Evolutionary conservation across 2,113 vertebrate species (phyloP).

Genomic region (Perca flavescens): DNA sequence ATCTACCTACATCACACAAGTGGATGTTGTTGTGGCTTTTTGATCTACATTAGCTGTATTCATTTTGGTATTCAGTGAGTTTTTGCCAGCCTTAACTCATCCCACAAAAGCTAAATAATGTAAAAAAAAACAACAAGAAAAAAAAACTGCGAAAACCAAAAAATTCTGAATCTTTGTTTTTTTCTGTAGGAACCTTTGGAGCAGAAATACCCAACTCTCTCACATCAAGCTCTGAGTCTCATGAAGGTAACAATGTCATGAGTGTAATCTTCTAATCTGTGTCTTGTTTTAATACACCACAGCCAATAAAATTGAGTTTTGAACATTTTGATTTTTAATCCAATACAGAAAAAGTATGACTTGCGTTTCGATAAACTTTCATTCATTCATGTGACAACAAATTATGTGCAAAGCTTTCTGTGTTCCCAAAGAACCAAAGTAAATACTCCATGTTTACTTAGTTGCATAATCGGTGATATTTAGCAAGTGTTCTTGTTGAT

Average conservation of each 20-base stretch:
- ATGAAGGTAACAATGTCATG: constrained; percentile 89
- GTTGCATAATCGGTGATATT: background rate
- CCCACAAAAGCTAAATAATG: background rate
- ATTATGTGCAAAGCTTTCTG: background rate
- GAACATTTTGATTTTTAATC: background rate
- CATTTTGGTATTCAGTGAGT: background rate
- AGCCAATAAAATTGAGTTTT: background rate
- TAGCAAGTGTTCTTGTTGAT: no score
- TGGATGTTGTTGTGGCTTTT: background rate
- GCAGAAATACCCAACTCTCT: constrained; percentile 90
- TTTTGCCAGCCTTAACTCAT: background rate
- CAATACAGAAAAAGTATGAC: background rate
- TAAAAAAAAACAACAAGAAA: background rate
- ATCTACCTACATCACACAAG: background rate
- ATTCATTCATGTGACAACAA: background rate
- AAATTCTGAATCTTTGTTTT: background rate
- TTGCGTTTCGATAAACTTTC: no score
- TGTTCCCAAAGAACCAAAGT: background rate
- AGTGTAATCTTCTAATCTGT: background rate
- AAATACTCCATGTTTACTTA: background rate
- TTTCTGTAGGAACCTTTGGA: constrained; percentile 90
- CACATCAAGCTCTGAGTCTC: constrained; percentile 88
- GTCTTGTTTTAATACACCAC: background rate
- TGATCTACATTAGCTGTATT: background rate
- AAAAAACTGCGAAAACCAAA: background rate